phyloP scores from a whole-genome alignment of 2,113 vertebrate species.

The Cervus canadensis region DNA sequence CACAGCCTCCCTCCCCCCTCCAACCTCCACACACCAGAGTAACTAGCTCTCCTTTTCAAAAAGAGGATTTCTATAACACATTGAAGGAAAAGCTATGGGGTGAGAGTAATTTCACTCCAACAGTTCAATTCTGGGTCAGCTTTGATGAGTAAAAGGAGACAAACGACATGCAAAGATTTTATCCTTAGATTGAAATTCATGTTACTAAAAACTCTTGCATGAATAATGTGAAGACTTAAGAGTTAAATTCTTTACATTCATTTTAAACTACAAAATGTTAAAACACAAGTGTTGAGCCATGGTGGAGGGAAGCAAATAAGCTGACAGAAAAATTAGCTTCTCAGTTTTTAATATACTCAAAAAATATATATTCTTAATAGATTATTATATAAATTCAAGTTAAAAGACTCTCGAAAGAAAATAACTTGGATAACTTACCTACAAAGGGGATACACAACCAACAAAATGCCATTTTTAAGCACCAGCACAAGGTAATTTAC shows the following conservation, averaged over 20 bases:
- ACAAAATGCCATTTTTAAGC: slow-evolving; percentile 70
- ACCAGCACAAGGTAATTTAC: slow-evolving; percentile 70
- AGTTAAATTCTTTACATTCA: slow-evolving; percentile 7
- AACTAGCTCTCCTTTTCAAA: not conserved
- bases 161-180: slow-evolving; percentile 2
- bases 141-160: not conserved
- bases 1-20: not conserved
- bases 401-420: slow-evolving; percentile 62
- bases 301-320: not conserved
- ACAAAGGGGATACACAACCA: slow-evolving; percentile 62
- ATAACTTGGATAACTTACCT: slow-evolving; percentile 61
- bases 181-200: not conserved
- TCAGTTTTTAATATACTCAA: not conserved
- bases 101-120: not conserved
- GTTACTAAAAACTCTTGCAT: not conserved
- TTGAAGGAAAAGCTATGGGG: not conserved
- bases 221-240: not conserved
- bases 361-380: not conserved
- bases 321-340: not conserved
- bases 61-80: slow-evolving; percentile 57
- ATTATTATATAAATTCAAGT: slow-evolving; percentile 29
- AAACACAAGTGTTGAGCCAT: slow-evolving; percentile 3
- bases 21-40: not conserved
- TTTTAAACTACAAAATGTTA: slow-evolving; percentile 54
- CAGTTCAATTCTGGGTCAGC: not conserved